Base-by-base conservation (phyloP, 2,888 invertebrate species). In the Serrognathus titanus region DNA sequence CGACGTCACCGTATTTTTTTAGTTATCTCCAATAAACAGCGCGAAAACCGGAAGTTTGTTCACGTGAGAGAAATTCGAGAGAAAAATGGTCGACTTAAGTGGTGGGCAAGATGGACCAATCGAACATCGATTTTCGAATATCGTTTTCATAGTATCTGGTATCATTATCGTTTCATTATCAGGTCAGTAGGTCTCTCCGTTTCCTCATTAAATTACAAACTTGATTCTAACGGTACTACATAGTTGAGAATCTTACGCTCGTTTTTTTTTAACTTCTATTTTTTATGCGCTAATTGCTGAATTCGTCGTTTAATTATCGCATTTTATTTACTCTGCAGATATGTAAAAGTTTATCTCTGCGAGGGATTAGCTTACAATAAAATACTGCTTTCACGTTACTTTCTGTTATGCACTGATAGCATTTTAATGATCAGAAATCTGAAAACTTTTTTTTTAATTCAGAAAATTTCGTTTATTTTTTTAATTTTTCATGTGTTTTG, bases 81-180 rank as follows among this genome's bases (percentile, higher is more conserved):
- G 51, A 60, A 83, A 76, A 75, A 94, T 94, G 94, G 93, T 93
- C 63, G 92, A 94, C 78, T 81, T 93, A 70, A 86, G 90, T 60
- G 89, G 89, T 16, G 87, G 88, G 48, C 83, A 87, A 58, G 90
- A 90, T 67, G 89, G 89, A 6, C 90, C 90, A 0, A 83, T 90
- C 70, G 91, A 92, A 75, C 91, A 92, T 78, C 90, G 90, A 65
- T 93, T 94, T 79, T 91, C 92, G 62, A 93, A 94, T 79, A 81
- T 86, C 43, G 90, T 94, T 65, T 94, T 94, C 76, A 88, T 94
- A 67, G 73, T 94, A 69, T 93, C 94, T 66, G 92, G 89, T 51
- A 85, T 92, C 66, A 83, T 94, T 64, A 87, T 93, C 66, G 79
- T 89, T 65, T 84, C 87, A 65, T 81, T 94, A 72, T 85, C 90